Evolutionary conservation across 1,140 invertebrate genomes (phyloP).

Genomic region (Coenobita brevimanus): DNA sequence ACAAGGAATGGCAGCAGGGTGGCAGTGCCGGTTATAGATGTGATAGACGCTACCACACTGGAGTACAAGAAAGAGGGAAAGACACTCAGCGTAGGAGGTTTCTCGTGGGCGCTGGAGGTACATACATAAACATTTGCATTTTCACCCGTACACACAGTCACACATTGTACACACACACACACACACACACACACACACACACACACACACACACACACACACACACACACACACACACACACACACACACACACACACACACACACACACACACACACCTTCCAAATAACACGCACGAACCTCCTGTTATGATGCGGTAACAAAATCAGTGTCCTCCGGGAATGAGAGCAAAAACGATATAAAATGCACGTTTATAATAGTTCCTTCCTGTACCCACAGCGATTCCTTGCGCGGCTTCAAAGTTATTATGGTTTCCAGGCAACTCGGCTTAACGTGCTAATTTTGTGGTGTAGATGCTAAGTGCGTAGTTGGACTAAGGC

Average conservation of each 20-base stretch:
- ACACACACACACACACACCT: too few species aligned
- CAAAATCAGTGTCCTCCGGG: too few species aligned
- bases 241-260: background rate
- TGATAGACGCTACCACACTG: conserved; percentile 74
- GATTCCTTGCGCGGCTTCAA: too few species aligned
- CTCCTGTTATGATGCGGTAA: too few species aligned
- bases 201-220: background rate
- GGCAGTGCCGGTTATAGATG: conserved; percentile 72
- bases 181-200: conserved; percentile 14
- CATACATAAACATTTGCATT: background rate
- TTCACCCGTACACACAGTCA: conserved; percentile 13
- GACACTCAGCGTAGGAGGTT: conserved; percentile 93
- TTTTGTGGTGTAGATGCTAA: too few species aligned
- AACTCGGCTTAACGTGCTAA: too few species aligned
- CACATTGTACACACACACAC: conserved; percentile 27
- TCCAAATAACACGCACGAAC: too few species aligned
- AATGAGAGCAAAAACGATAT: too few species aligned
- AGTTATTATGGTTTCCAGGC: too few species aligned
- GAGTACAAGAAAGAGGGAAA: conserved; percentile 74
- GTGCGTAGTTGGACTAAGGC: too few species aligned
- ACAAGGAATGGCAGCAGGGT: conserved; percentile 71
- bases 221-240: conserved; percentile 26
- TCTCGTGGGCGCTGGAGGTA: conserved; percentile 90
- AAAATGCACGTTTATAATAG: too few species aligned
- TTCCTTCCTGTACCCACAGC: too few species aligned